phyloP scores from a whole-genome alignment of 1,140 invertebrate genomes.

The Heliconius nattereri region DNA sequence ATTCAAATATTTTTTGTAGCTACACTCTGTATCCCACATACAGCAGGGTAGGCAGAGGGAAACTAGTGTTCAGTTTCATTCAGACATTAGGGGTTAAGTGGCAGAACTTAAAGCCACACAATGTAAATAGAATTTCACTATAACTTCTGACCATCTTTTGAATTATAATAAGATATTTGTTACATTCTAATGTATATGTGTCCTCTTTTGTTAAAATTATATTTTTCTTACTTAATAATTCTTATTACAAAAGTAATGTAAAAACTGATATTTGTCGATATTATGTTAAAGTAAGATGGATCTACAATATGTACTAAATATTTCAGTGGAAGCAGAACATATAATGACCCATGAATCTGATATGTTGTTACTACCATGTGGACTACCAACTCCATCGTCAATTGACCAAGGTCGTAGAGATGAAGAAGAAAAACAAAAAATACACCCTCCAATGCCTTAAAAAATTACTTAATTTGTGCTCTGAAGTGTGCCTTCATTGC shows the following conservation, averaged over 20 bases:
- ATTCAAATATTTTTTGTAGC: too few relatives aligned
- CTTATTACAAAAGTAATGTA: not conserved
- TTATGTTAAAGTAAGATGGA: not conserved
- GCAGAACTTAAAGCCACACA: too few relatives aligned
- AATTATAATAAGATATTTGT: not conserved
- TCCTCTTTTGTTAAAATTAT: too few relatives aligned
- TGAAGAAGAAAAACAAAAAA: conserved; percentile 85
- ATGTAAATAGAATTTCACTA: too few relatives aligned
- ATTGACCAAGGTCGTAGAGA: conserved; percentile 85
- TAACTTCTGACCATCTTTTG: too few relatives aligned
- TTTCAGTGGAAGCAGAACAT: conserved; percentile 88
- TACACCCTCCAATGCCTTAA: conserved; percentile 81
- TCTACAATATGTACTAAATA: not conserved
- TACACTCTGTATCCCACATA: too few relatives aligned
- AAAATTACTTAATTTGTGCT: conserved; percentile 10
- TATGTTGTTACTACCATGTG: conserved; percentile 85
- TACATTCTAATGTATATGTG: not conserved
- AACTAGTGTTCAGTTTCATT: too few relatives aligned
- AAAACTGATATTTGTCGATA: not conserved
- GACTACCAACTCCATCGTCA: conserved; percentile 85
- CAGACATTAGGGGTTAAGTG: too few relatives aligned
- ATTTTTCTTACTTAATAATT: too few relatives aligned
- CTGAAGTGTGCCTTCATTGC: conserved; percentile 41
- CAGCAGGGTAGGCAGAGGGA: too few relatives aligned
- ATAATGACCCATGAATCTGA: conserved; percentile 88